Evolutionary conservation across 1,140 invertebrate genomes (phyloP).

Genomic region (Phthorimaea operculella): DNA sequence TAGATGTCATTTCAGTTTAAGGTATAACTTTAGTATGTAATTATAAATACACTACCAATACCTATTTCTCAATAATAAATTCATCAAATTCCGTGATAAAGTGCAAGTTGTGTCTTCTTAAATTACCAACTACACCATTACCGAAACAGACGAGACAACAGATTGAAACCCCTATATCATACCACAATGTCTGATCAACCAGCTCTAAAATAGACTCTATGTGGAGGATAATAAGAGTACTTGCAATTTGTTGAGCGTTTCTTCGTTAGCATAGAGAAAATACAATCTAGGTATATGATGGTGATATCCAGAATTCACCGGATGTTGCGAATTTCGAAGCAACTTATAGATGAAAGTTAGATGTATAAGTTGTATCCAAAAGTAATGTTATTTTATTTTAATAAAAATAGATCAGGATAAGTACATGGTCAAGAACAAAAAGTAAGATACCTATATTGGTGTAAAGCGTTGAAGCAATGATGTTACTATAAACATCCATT

Average conservation of each 20-base stretch:
- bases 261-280: slow-evolving; percentile 39
- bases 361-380: neutral
- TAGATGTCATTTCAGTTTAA: too few relatives aligned
- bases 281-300: slow-evolving; percentile 46
- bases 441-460: too few relatives aligned
- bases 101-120: too few relatives aligned
- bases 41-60: too few relatives aligned
- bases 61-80: too few relatives aligned
- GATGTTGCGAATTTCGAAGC: slow-evolving; percentile 58
- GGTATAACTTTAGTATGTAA: too few relatives aligned
- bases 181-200: slow-evolving; percentile 36
- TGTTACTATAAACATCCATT: too few relatives aligned
- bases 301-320: slow-evolving; percentile 38
- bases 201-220: neutral
- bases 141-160: slow-evolving; percentile 49
- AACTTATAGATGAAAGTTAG: slow-evolving; percentile 45
- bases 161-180: slow-evolving; percentile 43
- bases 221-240: neutral
- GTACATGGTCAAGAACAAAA: too few relatives aligned
- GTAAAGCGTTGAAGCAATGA: too few relatives aligned
- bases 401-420: too few relatives aligned
- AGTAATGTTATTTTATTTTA: neutral
- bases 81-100: too few relatives aligned
- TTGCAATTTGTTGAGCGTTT: neutral
- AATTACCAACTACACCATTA: slow-evolving; percentile 24